Conservation (phyloP, 2,888 invertebrate species). For the Leucophora obtusa region DNA sequence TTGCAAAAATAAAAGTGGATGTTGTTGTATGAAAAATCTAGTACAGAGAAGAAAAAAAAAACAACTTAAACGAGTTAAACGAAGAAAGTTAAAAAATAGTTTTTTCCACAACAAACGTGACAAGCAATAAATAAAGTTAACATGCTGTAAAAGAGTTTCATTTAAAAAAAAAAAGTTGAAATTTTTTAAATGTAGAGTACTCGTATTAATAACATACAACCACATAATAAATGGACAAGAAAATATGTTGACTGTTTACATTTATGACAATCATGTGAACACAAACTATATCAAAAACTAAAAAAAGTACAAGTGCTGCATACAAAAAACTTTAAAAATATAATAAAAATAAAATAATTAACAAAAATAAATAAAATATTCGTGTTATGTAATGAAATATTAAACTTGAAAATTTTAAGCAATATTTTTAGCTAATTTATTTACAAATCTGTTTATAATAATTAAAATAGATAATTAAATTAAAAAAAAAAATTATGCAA, state of each 20-base stretch:
- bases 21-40: conserved; percentile 11
- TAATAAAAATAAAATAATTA: neutral
- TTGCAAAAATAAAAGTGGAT: conserved; percentile 3
- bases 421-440: neutral
- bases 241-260: neutral
- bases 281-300: neutral
- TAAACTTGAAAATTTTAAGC: conserved; percentile 31
- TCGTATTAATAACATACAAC: conserved; percentile 14
- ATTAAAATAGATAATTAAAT: conserved; percentile 19
- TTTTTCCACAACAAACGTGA: conserved; percentile 5
- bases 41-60: neutral
- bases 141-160: neutral
- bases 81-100: conserved; percentile 9
- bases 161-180: neutral
- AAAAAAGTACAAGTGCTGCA: conserved; percentile 3
- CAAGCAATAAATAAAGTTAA: conserved; percentile 19
- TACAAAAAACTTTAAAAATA: neutral
- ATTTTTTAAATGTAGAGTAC: neutral
- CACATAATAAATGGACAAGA: conserved; percentile 19
- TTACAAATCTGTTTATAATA: neutral
- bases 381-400: conserved; percentile 34
- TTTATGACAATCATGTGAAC: neutral
- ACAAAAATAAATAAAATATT: neutral
- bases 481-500: conserved; percentile 35
- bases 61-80: conserved; percentile 11